phyloP scores from a whole-genome alignment of 2,888 invertebrate genomes.

The Andricus curvator region DNA sequence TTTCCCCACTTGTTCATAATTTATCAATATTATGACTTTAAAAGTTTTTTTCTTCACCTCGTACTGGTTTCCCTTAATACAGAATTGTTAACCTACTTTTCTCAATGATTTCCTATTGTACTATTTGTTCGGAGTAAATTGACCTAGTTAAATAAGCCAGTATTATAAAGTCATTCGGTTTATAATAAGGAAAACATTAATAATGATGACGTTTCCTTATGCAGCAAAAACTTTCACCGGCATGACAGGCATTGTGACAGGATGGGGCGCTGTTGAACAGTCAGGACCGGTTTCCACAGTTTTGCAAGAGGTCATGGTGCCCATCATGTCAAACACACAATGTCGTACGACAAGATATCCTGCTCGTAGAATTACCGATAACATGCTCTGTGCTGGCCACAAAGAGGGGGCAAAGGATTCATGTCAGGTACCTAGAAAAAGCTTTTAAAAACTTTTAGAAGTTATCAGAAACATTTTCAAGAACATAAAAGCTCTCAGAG shows the following conservation, averaged over 20 bases:
- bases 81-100: background rate
- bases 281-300: slow-evolving; percentile 85
- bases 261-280: slow-evolving; percentile 89
- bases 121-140: background rate
- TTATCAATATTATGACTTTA: too few relatives aligned
- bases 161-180: background rate
- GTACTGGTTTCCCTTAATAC: background rate
- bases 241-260: slow-evolving; percentile 82
- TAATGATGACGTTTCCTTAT: background rate
- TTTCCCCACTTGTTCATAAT: too few relatives aligned
- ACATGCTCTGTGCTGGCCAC: slow-evolving; percentile 90
- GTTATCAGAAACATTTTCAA: slow-evolving; percentile 3
- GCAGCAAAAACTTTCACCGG: slow-evolving; percentile 76
- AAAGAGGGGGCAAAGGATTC: slow-evolving; percentile 87
- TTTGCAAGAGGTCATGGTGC: slow-evolving; percentile 88
- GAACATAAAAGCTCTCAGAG: background rate
- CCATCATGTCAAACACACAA: slow-evolving; percentile 84
- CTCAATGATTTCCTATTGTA: background rate
- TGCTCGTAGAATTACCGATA: slow-evolving; percentile 84
- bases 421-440: slow-evolving; percentile 81
- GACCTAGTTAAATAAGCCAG: background rate
- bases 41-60: too few relatives aligned
- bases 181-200: slow-evolving; percentile 15
- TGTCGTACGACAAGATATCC: slow-evolving; percentile 86
- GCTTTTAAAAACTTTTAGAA: background rate